A percentile compares a stretch with the other conserved stretches of the same genome.
Conservation (phyloP, 2,797 vertebrate species). For the Acanthiza pusilla region DNA sequence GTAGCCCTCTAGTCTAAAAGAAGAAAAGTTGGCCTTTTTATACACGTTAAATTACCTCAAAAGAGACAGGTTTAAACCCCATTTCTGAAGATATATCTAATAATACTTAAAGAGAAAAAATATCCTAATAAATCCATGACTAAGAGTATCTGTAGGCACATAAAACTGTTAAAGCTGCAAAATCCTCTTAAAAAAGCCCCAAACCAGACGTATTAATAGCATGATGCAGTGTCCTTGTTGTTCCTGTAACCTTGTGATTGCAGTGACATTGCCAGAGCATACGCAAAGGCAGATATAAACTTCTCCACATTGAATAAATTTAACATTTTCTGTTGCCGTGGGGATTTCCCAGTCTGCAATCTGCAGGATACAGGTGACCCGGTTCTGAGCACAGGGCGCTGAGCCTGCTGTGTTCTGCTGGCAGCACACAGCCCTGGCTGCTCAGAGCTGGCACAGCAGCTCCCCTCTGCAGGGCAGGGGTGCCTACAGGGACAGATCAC, state of each 20-base stretch:
- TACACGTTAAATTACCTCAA: background rate
- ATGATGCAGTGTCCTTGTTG: background rate
- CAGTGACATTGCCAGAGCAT: background rate
- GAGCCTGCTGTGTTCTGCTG: background rate
- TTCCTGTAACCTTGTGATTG: conserved; percentile 16
- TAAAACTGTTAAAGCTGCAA: conserved; percentile 45
- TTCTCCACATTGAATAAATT: background rate
- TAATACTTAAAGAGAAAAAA: conserved; percentile 32
- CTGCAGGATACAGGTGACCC: background rate
- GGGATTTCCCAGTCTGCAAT: background rate
- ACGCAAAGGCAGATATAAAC: background rate
- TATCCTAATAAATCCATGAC: conserved; percentile 25
- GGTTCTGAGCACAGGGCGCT: background rate
- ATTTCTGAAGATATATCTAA: conserved; percentile 4
- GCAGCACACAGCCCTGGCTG: background rate
- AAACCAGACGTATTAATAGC: background rate
- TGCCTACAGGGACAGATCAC: background rate
- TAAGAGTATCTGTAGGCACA: conserved; percentile 26
- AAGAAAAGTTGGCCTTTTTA: background rate
- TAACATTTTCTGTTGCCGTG: background rate
- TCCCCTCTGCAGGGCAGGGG: background rate
- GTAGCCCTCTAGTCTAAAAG: background rate
- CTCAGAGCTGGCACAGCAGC: background rate
- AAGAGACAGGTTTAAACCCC: conserved; percentile 1
- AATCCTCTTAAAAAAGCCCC: conserved; percentile 9